phyloP scores from a whole-genome alignment of 2,888 invertebrate genomes.

The Pterostichus niger region DNA sequence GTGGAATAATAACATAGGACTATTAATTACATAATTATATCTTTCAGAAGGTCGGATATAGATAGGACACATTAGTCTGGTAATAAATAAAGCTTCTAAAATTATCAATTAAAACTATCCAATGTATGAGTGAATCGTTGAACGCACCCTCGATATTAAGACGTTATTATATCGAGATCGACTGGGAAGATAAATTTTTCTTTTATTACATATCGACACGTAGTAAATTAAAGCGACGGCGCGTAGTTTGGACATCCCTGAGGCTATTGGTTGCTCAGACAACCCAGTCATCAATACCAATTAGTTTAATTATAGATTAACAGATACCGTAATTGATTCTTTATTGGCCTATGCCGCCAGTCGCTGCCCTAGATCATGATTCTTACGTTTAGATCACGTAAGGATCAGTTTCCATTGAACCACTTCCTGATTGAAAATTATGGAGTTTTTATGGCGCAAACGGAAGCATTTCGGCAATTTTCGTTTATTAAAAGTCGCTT shows the following conservation, averaged over 20 bases:
- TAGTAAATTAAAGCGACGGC: slow-evolving; percentile 57
- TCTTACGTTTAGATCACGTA: neutral
- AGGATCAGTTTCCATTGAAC: slow-evolving; percentile 3
- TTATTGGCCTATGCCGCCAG: slow-evolving; percentile 70
- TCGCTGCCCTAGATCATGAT: neutral
- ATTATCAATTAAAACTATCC: slow-evolving; percentile 30
- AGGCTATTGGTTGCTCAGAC: slow-evolving; percentile 51
- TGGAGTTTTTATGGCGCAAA: slow-evolving; percentile 60
- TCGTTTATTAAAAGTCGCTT: slow-evolving; percentile 63
- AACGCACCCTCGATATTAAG: slow-evolving; percentile 37
- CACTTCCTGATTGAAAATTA: slow-evolving; percentile 50
- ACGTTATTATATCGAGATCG: slow-evolving; percentile 61
- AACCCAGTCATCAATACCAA: slow-evolving; percentile 72
- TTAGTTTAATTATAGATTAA: slow-evolving; percentile 73
- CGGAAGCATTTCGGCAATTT: slow-evolving; percentile 65
- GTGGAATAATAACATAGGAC: too few relatives aligned
- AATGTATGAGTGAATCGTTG: neutral
- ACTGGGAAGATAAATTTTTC: slow-evolving; percentile 53
- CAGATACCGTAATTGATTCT: slow-evolving; percentile 73
- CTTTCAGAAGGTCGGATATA: neutral
- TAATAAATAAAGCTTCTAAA: slow-evolving; percentile 22
- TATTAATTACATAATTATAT: neutral
- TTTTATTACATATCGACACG: slow-evolving; percentile 63
- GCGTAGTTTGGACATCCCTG: slow-evolving; percentile 51
- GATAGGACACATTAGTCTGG: slow-evolving; percentile 11